phyloP scores from a whole-genome alignment of 1,140 invertebrate genomes.

The Heliconius nattereri region DNA sequence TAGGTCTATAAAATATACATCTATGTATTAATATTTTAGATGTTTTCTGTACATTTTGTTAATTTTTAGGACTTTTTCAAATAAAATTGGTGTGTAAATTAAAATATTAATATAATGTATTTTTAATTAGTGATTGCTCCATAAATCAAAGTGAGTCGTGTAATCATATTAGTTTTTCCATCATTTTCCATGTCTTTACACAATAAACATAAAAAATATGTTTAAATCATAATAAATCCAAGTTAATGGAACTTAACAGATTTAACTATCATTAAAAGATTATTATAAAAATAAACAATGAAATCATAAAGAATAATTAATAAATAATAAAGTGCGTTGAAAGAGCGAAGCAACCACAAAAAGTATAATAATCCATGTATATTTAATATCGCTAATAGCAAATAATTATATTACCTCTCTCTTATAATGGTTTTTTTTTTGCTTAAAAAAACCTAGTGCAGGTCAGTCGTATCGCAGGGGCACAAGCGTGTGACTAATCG shows the following conservation, averaged over 20 bases:
- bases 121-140: too few relatives aligned
- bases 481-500: too few relatives aligned
- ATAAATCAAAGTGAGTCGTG: too few relatives aligned
- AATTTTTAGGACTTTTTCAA: too few relatives aligned
- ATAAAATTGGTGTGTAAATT: too few relatives aligned
- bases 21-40: background rate
- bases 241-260: background rate
- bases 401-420: background rate
- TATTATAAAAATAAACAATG: constrained; percentile 1
- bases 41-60: background rate
- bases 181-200: too few relatives aligned
- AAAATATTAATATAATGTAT: too few relatives aligned
- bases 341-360: background rate
- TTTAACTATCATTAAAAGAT: background rate
- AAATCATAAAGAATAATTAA: background rate
- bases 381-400: background rate
- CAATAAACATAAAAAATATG: background rate
- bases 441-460: background rate
- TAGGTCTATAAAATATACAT: constrained; percentile 66
- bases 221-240: background rate
- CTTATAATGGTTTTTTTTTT: background rate
- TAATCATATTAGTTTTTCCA: too few relatives aligned
- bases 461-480: too few relatives aligned
- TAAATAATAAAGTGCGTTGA: background rate
- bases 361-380: background rate